phyloP scores from a whole-genome alignment of 2,797 vertebrate genomes.

The Acridotheres tristis region DNA sequence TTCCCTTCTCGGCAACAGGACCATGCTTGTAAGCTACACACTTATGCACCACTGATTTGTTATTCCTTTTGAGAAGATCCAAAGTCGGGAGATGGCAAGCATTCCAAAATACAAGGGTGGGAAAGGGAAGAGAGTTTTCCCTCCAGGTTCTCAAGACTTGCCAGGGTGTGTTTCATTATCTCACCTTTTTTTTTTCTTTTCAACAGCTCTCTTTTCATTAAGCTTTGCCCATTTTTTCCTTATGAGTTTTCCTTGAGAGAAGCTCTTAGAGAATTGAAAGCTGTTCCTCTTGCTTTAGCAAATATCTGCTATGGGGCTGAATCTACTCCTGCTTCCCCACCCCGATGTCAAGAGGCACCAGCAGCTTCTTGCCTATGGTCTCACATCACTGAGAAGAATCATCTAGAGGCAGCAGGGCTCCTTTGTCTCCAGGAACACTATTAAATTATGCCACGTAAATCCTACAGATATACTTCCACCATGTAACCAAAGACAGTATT shows the following conservation, averaged over 20 bases:
- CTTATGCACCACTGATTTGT: not conserved
- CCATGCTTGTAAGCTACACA: not conserved
- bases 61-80: conserved; percentile 25
- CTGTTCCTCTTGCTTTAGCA: not conserved
- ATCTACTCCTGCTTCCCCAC: not conserved
- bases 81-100: not conserved
- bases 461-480: not conserved
- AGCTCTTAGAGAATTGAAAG: not conserved
- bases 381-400: not conserved
- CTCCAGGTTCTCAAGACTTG: conserved; percentile 21
- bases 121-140: conserved; percentile 43
- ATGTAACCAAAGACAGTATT: accelerated
- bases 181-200: not conserved
- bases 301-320: not conserved
- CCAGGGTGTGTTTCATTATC: not conserved
- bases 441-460: not conserved
- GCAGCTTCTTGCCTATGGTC: not conserved
- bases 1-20: conserved; percentile 17
- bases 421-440: not conserved
- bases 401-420: not conserved
- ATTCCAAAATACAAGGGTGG: conserved; percentile 9
- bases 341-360: not conserved
- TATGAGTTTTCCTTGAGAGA: not conserved
- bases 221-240: not conserved
- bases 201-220: not conserved